Percentiles rank a stretch among this genome's conserved stretches.
Evolutionary conservation across 2,797 vertebrate species (phyloP).

Genomic region (Kryptolebias ocellatus): DNA sequence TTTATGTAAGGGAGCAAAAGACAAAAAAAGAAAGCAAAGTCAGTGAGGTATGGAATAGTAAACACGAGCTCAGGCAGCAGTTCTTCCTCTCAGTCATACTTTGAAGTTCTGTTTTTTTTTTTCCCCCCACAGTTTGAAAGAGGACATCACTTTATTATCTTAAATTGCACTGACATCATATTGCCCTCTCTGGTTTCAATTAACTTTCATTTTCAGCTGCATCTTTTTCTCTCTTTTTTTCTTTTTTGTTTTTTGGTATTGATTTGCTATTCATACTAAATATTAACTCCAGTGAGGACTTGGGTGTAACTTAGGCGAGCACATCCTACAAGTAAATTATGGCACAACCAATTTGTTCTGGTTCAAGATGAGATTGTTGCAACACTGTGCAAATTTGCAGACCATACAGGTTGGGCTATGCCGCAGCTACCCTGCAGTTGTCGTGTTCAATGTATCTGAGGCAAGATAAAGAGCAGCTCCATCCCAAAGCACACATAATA

Average conservation of each 20-base stretch:
- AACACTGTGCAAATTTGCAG: constrained; percentile 17
- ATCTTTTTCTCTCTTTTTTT: constrained; percentile 20
- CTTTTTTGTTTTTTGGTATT: constrained; percentile 29
- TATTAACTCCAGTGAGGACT: constrained; percentile 22
- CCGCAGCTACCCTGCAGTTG: constrained; percentile 63
- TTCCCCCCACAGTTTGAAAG: constrained; percentile 20
- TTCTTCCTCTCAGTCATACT: constrained; percentile 33
- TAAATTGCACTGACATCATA: constrained; percentile 53
- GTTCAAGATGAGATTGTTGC: constrained; percentile 28
- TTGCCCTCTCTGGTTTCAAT: constrained; percentile 40
- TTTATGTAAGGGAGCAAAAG: constrained; percentile 32
- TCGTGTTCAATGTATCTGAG: constrained; percentile 56
- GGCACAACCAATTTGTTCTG: constrained; percentile 23
- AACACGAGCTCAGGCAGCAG: constrained; percentile 24
- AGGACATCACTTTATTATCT: constrained; percentile 50
- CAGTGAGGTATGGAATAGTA: constrained; percentile 22
- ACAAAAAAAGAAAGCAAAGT: constrained; percentile 14
- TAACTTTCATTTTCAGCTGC: constrained; percentile 40
- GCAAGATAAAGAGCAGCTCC: constrained; percentile 67
- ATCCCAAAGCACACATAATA: constrained; percentile 64
- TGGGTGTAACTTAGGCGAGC: constrained; percentile 13
- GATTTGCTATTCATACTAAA: constrained; percentile 38
- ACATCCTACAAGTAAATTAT: constrained; percentile 27
- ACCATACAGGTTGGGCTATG: constrained; percentile 37
- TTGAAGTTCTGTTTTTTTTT: constrained; percentile 22